Base-by-base conservation (phyloP, 2,113 vertebrate genomes). In the Trogon melanurus region DNA sequence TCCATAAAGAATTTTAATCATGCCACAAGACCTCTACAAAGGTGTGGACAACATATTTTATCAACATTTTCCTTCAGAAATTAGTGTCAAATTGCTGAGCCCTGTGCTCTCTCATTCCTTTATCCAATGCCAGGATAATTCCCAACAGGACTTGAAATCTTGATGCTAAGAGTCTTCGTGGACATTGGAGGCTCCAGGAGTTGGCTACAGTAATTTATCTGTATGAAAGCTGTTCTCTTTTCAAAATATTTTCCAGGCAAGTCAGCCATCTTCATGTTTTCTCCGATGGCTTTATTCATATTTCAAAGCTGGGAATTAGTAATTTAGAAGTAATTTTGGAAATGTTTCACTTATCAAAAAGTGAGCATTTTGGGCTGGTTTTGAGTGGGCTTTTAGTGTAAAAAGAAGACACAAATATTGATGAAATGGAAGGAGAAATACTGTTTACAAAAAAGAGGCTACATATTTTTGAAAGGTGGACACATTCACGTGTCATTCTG, bases 91-190 rank as follows among this genome's bases (percentile, higher is more conserved):
- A 85, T 69, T 92, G 62, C 58, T 88, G 36, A 89, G 45, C 30
- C 13, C 34, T 38, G 1, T 89, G 26, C 29, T 91, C 21, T 91
- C 62, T 93, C 34, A 44, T 89, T 91, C 36, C 12, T 9, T 91
- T 93, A 88, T 47, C 47, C 50, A 94, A 3, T 93, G 70, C 19
- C 89, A 87, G 45, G 57, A 65, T 82, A 44, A 85, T 92, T 95
- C 94, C n/a, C 62, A 93, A 6, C 36, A 66, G 57, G 48, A 69
- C 80, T 85, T 79, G 76, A 85, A 95, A 72, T 88, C 36, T 87
- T 65, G 58, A 53, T 87, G 23, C 17, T 53, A 32, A 65, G 45
- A 66, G 25, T 58, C 50, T 69, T 61, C 2, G 2, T 73, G 69
- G 51, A 32, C 0, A 0, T 74, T 86, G 51, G 34, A 74, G 29